phyloP scores from a whole-genome alignment of 92 coral and sea anemone species.

The Muricea muricata region DNA sequence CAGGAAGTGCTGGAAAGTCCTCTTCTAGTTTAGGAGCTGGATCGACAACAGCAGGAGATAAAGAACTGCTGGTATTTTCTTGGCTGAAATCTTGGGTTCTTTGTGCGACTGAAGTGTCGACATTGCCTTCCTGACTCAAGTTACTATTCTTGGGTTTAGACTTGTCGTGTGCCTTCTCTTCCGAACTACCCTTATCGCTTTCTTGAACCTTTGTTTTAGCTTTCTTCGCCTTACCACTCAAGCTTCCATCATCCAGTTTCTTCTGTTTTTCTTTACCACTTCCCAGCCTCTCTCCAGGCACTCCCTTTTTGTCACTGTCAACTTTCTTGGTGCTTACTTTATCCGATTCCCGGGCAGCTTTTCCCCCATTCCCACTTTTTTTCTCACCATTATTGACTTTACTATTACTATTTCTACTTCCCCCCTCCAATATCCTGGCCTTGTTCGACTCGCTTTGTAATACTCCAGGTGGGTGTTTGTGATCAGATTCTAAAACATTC shows the following conservation, averaged over 20 bases:
- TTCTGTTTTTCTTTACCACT: background rate
- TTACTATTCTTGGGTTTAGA: background rate
- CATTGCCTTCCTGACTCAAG: background rate
- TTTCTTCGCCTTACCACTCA: background rate
- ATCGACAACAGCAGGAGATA: background rate
- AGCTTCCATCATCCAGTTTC: background rate
- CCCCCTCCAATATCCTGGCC: slow-evolving; percentile 21
- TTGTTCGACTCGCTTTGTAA: no score
- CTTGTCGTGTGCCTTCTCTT: background rate
- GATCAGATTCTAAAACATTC: background rate
- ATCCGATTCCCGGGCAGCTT: background rate
- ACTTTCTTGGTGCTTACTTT: background rate
- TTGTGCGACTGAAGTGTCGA: background rate
- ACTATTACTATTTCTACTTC: background rate
- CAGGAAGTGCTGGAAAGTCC: slow-evolving; percentile 18
- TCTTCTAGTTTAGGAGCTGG: background rate
- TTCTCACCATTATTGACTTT: background rate
- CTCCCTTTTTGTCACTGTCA: background rate
- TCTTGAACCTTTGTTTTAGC: background rate
- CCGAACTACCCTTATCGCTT: background rate
- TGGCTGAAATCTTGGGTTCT: background rate
- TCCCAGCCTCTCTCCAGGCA: background rate
- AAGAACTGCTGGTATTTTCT: background rate
- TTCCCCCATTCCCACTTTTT: background rate
- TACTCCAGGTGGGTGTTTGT: slow-evolving; percentile 14